Base-by-base conservation (phyloP, 2,888 invertebrate genomes). In the Eledone cirrhosa region DNA sequence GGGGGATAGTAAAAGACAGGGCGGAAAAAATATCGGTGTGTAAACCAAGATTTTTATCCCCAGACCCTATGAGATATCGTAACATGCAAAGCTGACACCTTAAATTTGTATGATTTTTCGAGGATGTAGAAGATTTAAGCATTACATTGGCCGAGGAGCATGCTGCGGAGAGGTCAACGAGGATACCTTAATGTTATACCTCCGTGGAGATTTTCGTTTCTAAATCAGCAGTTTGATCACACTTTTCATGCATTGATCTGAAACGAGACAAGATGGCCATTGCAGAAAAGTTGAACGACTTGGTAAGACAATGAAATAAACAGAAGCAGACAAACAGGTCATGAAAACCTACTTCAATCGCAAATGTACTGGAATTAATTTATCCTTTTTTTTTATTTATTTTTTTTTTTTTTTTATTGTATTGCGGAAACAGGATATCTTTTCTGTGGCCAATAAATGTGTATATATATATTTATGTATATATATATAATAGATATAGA, bases 171-270 rank as follows among this genome's bases (percentile, higher is more conserved):
- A 76, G 72, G 22, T 76, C 48, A 76, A 76, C 76, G 76, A 76
- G 76, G 76, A 76, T 76, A 76, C 76, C 76, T 76, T 76, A 76
- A 22, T 76, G 14, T 84, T 82, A 81, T 81, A 83, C 84, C 81
- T 82, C 84, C 81, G 85, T 83, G 80, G 86, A 82, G 82, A 86
- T 86, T 84, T 83, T 83, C 82, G 84, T 84, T 85, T 87, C 86
- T 84, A 87, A 85, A 83, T 86, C 87, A 85, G 86, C 81, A 83
- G 85, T 84, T 83, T 84, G 86, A 84, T 88, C 87, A 84, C 86
- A 86, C 83, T 85, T 83, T 79, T 88, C 88, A 85, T 86, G 87
- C 86, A 86, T 83, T 81, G 87, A 86, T 83, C 87, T 87, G 86
- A 86, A 86, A 84, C 81, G 83, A 87, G 83, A 86, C 80, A 84